Evolutionary conservation across 2,113 vertebrate genomes (phyloP).

Genomic region (Aepyceros melampus): DNA sequence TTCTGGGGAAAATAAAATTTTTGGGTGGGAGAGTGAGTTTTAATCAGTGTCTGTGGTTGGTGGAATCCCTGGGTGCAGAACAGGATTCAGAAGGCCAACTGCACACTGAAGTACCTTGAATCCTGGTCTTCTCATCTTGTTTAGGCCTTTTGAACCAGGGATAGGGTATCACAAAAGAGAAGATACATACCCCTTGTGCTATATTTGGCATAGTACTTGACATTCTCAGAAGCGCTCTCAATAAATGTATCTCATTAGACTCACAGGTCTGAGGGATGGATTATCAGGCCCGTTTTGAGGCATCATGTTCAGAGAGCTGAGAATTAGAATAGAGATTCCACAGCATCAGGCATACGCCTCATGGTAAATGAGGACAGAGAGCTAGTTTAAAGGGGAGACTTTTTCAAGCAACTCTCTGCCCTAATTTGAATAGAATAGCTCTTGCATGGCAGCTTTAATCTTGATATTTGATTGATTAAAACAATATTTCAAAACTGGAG

Average conservation of each 20-base stretch:
- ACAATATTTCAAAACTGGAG: background rate
- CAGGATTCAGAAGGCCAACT: background rate
- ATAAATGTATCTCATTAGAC: background rate
- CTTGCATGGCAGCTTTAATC: background rate
- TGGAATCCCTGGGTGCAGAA: background rate
- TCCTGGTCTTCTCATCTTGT: background rate
- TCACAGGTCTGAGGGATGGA: background rate
- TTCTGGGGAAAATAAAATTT: background rate
- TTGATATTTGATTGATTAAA: background rate
- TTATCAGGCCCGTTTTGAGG: background rate
- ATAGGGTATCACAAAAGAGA: background rate
- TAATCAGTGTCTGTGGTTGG: background rate
- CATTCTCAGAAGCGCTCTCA: background rate
- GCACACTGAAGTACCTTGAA: background rate
- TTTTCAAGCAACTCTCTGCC: background rate
- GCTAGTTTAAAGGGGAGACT: background rate
- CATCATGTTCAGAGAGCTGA: background rate
- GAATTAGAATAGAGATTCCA: background rate
- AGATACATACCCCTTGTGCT: background rate
- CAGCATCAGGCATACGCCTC: background rate
- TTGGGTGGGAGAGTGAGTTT: accelerated
- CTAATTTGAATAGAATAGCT: background rate
- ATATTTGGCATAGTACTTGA: background rate
- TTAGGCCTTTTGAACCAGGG: background rate
- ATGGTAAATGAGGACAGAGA: background rate